Base-by-base conservation (phyloP, 2,797 vertebrate genomes). In the Esox lucius region DNA sequence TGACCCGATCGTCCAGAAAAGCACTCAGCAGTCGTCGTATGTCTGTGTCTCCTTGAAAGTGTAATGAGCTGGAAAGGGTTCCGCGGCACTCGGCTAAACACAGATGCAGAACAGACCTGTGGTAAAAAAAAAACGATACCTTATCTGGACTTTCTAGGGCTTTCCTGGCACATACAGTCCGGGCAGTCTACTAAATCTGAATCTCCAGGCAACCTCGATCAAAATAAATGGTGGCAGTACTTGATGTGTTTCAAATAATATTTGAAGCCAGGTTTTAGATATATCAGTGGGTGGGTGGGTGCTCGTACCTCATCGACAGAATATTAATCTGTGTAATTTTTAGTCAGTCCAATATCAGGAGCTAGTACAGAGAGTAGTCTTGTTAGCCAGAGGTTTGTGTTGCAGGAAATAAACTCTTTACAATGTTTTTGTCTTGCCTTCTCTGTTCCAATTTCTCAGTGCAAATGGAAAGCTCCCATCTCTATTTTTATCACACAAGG, bases 1-100 rank as follows among this genome's bases (percentile, higher is more conserved):
- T 71, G 61, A 69, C 42, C 68, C 46, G 17, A 48, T 67, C 12
- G 19, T 19, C 67, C 71, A 67, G 51, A 19, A 53, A 28, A 71
- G 68, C 48, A 75, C 67, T 61, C 46, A 71, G 56, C 28, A 46
- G 11, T 17, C 22, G 22, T 66, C 39, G 48, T 70, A 48, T 49
- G 69, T 77, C 56, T 51, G 33, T 65, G 33, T 39, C 53, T 70
- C 77, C 66, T 62, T 68, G 39, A 80, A 74, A 69, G 22, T 17
- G 76, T 80, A 78, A 82, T 77, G 74, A 77, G 66, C 70, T 49
- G 1, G 46, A 73, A 46, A 67, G 3, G 19, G n/a, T 66, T 71
- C 26, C 46, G 42, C n/a, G 48, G 22, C 0, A 26, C 11, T 70
- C 65, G 61, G 76, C 9, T 53, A 24, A 51, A 70, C 48, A 49